Evolutionary conservation across 2,797 vertebrate genomes (phyloP), one percentile per base, ranked within the genome.

Genomic region (Salmo trutta): DNA sequence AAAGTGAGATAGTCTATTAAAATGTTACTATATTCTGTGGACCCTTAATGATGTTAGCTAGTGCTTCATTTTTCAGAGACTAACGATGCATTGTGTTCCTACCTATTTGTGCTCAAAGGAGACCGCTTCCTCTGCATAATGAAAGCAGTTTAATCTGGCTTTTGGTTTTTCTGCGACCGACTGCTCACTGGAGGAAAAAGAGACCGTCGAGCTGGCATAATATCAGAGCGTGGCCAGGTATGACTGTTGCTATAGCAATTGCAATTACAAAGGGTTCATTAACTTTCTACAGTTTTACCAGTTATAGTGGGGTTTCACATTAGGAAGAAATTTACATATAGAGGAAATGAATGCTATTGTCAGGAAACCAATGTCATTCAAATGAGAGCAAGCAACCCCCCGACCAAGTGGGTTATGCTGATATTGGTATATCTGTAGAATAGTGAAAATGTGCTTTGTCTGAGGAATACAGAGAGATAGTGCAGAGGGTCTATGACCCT

Each of bases 181-280:
- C 90, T 91, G 89, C 90, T 95, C 85, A 90, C 93, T 92, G 90
- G 90, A 91, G 92, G 94, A 81, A 47, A 82, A 78, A 83, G 81
- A 77, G 88, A 56, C 53, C 53, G 4, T 3, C 53, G 16, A n/a
- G 16, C 81, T 87, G 89, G 91, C 93, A 93, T 94, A 94, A 96
- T 96, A 95, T 96, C 95, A 96, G 91, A 96, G 91, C 88, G 90
- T 89, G 93, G 92, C 91, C 73, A 82, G 94, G 92, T 94, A 94
- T 88, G 80, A 84, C 86, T 92, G 94, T 95, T 94, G 92, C 95
- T 95, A 95, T 95, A 94, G 95, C 90, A 93, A 96, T 94, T 89
- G 92, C 95, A 96, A 97, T 97, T 97, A 95, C 94, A 95, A 93
- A 90, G 93, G 95, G 94, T 94, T 96, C 95, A 96, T 97, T 97